Conservation (phyloP, 2,797 vertebrate genomes). For the Limosa lapponica region DNA sequence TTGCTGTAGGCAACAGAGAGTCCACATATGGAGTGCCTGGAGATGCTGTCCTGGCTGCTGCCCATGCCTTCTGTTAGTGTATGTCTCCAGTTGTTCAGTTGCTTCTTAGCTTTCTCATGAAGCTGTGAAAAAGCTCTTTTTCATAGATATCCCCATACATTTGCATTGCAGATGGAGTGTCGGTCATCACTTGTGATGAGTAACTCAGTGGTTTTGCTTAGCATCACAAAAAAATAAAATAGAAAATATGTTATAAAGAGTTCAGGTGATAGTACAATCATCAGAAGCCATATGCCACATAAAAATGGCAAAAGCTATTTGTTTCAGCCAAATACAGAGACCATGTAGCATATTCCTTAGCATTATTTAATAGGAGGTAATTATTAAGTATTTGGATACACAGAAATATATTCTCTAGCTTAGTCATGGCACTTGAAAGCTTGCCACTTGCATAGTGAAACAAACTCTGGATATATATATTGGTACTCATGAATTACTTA, state of each 20-base stretch:
- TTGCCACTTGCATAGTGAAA: background rate
- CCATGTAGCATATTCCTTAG: background rate
- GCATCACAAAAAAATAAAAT: background rate
- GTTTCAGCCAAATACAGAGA: background rate
- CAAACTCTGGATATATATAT: background rate
- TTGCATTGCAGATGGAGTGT: conserved; percentile 11
- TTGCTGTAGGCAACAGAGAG: conserved; percentile 66
- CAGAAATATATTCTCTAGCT: background rate
- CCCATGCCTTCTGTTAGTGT: conserved; percentile 66
- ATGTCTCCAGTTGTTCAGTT: conserved; percentile 61
- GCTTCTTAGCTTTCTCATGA: conserved; percentile 40
- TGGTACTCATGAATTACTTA: background rate
- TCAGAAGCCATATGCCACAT: background rate
- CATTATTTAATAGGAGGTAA: background rate
- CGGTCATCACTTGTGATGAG: background rate
- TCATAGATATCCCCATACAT: background rate
- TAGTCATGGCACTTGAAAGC: background rate
- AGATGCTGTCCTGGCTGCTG: conserved; percentile 67
- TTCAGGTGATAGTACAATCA: background rate
- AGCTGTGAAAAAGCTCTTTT: conserved; percentile 55
- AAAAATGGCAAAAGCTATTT: background rate
- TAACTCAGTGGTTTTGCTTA: conserved; percentile 12
- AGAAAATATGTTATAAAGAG: background rate
- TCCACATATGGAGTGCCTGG: conserved; percentile 64
- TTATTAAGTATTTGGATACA: background rate